A percentile compares a stretch with the other conserved stretches of the same genome.
These are phyloP conservation scores for Aleiodes leptofemur DNA, from an alignment of 2,888 invertebrate species.

Conservation along the genomic window DNA sequence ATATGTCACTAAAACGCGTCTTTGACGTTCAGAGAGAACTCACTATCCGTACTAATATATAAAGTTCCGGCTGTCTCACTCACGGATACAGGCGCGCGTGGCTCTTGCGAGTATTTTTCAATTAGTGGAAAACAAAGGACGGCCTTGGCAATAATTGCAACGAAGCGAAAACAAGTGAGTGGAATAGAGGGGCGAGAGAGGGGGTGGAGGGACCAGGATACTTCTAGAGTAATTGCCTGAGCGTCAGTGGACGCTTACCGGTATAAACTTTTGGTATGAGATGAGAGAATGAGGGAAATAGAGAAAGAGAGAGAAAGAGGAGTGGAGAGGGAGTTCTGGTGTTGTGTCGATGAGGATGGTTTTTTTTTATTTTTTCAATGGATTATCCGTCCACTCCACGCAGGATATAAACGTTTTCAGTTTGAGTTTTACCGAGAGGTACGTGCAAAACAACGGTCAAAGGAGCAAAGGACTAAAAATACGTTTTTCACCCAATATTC, in stretches of 20 bases:
- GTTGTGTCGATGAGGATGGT: constrained; percentile 48
- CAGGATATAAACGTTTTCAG: constrained; percentile 33
- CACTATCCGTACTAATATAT: constrained; percentile 48
- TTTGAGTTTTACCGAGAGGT: constrained; percentile 32
- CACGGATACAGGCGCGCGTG: constrained; percentile 46
- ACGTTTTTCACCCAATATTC: constrained; percentile 41
- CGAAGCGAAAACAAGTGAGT: constrained; percentile 63
- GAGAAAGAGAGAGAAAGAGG: constrained; percentile 35
- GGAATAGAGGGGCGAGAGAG: background rate
- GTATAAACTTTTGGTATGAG: constrained; percentile 39
- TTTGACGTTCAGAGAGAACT: constrained; percentile 51
- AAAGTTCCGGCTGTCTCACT: constrained; percentile 40
- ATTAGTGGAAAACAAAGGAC: constrained; percentile 65
- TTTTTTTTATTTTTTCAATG: constrained; percentile 46
- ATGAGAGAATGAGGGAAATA: constrained; percentile 5
- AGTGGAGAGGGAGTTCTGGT: constrained; percentile 36
- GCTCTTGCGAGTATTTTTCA: constrained; percentile 64
- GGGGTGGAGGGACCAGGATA: constrained; percentile 29
- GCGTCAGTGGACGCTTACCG: constrained; percentile 54
- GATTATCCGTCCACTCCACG: constrained; percentile 49
- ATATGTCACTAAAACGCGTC: constrained; percentile 45
- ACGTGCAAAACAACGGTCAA: constrained; percentile 43
- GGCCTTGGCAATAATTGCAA: constrained; percentile 65
- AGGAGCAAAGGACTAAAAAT: constrained; percentile 47
- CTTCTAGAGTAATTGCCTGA: constrained; percentile 63